These are phyloP conservation scores for Terebella lapidaria DNA, from an alignment of 2,888 invertebrate genomes.

Conservation along the genomic window DNA sequence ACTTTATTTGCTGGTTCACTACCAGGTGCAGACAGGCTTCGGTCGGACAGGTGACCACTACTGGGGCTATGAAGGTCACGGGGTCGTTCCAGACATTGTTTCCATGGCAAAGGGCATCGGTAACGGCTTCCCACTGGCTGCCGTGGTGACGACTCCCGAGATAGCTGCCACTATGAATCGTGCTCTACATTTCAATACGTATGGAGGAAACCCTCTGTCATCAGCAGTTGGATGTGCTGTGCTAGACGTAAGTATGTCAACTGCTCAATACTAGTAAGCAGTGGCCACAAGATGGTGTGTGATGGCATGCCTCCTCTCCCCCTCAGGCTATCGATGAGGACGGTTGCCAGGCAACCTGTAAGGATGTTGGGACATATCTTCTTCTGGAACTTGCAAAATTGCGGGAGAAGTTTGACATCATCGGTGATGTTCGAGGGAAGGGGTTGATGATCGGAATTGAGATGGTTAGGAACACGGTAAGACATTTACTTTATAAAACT, in stretches of 20 bases:
- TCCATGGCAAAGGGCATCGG: conserved; percentile 58
- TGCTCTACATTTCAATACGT: conserved; percentile 89
- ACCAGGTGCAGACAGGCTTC: conserved; percentile 89
- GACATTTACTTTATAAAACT: background rate
- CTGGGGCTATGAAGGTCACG: conserved; percentile 94
- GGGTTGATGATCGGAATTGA: conserved; percentile 95
- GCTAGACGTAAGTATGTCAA: conserved; percentile 75
- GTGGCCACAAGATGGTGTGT: too few species aligned
- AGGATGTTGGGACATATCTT: conserved; percentile 75
- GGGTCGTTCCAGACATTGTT: conserved; percentile 77
- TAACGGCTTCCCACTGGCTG: conserved; percentile 93
- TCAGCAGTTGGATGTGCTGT: conserved; percentile 86
- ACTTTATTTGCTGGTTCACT: too few species aligned
- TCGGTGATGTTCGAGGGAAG: conserved; percentile 94
- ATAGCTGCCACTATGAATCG: conserved; percentile 73
- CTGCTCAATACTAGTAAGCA: too few species aligned
- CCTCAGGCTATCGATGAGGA: conserved; percentile 63
- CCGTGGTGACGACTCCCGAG: conserved; percentile 85
- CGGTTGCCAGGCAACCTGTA: conserved; percentile 59
- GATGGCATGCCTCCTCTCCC: too few species aligned
- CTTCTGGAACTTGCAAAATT: conserved; percentile 70
- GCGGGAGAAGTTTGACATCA: conserved; percentile 59
- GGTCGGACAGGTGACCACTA: conserved; percentile 88
- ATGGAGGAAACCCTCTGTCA: conserved; percentile 89
- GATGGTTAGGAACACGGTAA: conserved; percentile 62